Conservation (phyloP, 2,113 vertebrate species). For the Periophthalmodon schlosseri region DNA sequence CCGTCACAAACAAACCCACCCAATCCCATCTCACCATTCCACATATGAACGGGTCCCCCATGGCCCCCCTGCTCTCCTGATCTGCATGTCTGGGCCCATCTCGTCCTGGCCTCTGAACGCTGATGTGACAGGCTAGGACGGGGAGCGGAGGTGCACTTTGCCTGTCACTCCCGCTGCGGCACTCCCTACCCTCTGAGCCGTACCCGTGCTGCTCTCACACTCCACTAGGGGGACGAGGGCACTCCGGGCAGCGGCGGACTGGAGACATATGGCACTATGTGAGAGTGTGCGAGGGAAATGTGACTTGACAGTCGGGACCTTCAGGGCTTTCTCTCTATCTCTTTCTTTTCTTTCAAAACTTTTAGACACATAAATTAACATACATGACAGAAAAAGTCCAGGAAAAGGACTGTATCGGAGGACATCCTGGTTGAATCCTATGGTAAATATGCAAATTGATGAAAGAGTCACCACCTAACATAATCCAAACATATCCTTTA, state of each 20-base stretch:
- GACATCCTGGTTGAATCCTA: not conserved
- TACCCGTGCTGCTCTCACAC: conserved; percentile 2
- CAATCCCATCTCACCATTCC: not conserved
- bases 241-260: not conserved
- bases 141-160: conserved; percentile 37
- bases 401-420: too few species aligned
- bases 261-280: not conserved
- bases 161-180: conserved; percentile 43
- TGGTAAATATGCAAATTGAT: not conserved
- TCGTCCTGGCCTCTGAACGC: conserved; percentile 9
- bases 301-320: not conserved
- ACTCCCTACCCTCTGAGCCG: conserved; percentile 1
- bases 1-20: not conserved
- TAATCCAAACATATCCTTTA: too few species aligned
- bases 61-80: conserved; percentile 5
- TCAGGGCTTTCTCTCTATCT: not conserved
- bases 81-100: conserved; percentile 37
- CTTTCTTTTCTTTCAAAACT: not conserved
- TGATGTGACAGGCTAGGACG: conserved; percentile 26
- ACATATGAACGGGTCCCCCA: not conserved
- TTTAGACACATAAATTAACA: not conserved
- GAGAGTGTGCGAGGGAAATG: not conserved
- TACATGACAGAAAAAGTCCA: not conserved
- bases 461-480: too few species aligned
- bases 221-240: conserved; percentile 15